Conservation (phyloP, 2,797 vertebrate genomes). For the Platalea minor region DNA sequence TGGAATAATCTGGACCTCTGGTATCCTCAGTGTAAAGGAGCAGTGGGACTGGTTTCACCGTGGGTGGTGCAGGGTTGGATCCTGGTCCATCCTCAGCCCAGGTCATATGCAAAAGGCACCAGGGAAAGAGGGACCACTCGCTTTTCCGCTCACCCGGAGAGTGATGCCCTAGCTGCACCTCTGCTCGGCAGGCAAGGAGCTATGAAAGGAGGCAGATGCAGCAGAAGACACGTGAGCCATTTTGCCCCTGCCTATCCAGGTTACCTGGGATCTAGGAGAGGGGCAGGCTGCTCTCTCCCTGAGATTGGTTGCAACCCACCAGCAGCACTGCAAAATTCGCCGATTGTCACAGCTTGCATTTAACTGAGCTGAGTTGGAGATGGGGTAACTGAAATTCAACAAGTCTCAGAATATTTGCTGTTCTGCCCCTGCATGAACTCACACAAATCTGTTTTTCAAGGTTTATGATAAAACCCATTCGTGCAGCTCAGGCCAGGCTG, state of each 20-base stretch:
- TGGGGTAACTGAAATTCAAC: not conserved
- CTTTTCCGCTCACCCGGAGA: not conserved
- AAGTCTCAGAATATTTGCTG: not conserved
- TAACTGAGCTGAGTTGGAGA: accelerated
- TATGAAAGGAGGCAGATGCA: not conserved
- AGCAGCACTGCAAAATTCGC: not conserved
- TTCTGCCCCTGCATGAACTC: not conserved
- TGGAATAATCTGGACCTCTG: not conserved
- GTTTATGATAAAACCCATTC: not conserved
- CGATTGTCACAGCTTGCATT: not conserved
- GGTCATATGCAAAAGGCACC: not conserved
- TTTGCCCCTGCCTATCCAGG: not conserved
- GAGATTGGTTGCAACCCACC: not conserved
- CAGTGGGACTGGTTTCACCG: not conserved
- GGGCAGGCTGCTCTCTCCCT: not conserved
- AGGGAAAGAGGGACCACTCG: not conserved
- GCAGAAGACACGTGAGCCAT: not conserved
- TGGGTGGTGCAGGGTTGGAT: not conserved
- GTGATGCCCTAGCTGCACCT: accelerated
- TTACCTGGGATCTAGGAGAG: not conserved
- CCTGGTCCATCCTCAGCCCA: not conserved
- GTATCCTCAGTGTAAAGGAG: not conserved
- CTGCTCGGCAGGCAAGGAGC: accelerated
- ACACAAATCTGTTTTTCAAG: not conserved
- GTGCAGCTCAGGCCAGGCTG: not conserved